Percentiles rank a stretch among this genome's conserved stretches.
phyloP scores from a whole-genome alignment of 2,113 vertebrate genomes.

The Pantherophis guttatus region DNA sequence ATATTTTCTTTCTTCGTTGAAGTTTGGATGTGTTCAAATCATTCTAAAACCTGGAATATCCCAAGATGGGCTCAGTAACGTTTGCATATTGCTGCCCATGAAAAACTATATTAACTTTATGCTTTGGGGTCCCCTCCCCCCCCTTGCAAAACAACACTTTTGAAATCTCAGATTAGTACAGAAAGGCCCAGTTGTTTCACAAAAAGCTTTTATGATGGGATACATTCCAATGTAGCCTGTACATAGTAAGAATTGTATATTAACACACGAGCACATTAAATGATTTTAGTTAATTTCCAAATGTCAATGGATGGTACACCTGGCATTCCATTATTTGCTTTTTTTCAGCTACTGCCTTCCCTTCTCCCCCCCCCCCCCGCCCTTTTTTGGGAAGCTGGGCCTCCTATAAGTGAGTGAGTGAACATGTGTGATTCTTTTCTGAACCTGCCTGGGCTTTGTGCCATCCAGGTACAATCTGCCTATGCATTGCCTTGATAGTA shows the following conservation, averaged over 20 bases:
- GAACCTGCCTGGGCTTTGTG: constrained; percentile 44
- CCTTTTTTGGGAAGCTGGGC: constrained; percentile 34
- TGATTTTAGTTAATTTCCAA: constrained; percentile 70
- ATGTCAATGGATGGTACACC: constrained; percentile 61
- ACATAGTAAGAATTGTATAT: constrained; percentile 74
- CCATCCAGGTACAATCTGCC: constrained; percentile 51
- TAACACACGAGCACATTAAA: constrained; percentile 43
- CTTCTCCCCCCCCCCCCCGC: not conserved
- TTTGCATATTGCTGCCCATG: constrained; percentile 48
- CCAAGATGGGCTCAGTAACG: constrained; percentile 55
- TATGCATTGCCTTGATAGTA: constrained; percentile 52
- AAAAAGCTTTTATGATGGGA: constrained; percentile 64
- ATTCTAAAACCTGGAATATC: constrained; percentile 62
- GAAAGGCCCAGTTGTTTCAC: constrained; percentile 72
- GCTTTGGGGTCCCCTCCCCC: constrained; percentile 14
- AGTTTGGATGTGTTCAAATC: constrained; percentile 63
- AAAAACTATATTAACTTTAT: constrained; percentile 59
- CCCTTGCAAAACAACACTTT: constrained; percentile 45
- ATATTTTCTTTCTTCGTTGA: constrained; percentile 63
- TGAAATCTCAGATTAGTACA: constrained; percentile 47
- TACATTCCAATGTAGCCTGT: constrained; percentile 76
- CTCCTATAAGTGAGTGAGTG: constrained; percentile 45
- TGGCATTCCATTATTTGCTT: constrained; percentile 59
- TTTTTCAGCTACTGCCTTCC: constrained; percentile 37
- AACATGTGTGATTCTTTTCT: constrained; percentile 10